These are phyloP conservation scores for Triplophysa bombifrons DNA, from an alignment of 2,797 vertebrate genomes.

Conservation along the genomic window DNA sequence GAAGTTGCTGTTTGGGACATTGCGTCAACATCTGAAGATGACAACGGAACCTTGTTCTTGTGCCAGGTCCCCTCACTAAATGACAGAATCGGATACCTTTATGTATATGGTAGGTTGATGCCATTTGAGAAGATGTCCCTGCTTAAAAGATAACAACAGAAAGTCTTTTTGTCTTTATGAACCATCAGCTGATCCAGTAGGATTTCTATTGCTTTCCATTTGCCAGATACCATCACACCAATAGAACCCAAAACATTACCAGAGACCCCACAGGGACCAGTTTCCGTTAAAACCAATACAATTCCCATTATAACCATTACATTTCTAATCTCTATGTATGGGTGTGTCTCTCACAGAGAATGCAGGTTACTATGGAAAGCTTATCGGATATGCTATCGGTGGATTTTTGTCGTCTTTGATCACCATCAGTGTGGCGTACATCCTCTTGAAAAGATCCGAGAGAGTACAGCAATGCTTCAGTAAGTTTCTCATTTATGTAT, in stretches of 20 bases:
- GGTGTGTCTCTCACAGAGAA: conserved; percentile 29
- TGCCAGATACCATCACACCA: neutral
- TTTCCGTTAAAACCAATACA: too few relatives aligned
- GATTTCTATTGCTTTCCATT: too few relatives aligned
- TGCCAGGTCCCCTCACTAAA: conserved; percentile 9
- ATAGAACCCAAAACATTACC: neutral
- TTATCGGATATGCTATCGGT: conserved; percentile 62
- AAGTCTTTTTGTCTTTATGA: too few relatives aligned
- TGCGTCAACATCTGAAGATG: neutral
- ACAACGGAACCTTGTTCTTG: conserved; percentile 50
- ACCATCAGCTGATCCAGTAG: too few relatives aligned
- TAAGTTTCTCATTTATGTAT: conserved; percentile 45
- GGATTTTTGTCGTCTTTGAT: conserved; percentile 60
- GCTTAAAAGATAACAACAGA: too few relatives aligned
- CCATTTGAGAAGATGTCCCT: neutral
- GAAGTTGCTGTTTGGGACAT: conserved; percentile 55
- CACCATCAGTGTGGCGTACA: conserved; percentile 45
- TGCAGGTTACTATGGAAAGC: conserved; percentile 46
- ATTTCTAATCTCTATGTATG: neutral
- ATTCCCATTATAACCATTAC: too few relatives aligned
- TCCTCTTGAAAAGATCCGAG: conserved; percentile 56
- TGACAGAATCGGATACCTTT: conserved; percentile 47
- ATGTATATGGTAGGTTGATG: conserved; percentile 52
- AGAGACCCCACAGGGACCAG: too few relatives aligned
- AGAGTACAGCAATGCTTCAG: conserved; percentile 58